Evolutionary conservation across 2,797 vertebrate species (phyloP).

Genomic region (Pteronotus mesoamericanus): DNA sequence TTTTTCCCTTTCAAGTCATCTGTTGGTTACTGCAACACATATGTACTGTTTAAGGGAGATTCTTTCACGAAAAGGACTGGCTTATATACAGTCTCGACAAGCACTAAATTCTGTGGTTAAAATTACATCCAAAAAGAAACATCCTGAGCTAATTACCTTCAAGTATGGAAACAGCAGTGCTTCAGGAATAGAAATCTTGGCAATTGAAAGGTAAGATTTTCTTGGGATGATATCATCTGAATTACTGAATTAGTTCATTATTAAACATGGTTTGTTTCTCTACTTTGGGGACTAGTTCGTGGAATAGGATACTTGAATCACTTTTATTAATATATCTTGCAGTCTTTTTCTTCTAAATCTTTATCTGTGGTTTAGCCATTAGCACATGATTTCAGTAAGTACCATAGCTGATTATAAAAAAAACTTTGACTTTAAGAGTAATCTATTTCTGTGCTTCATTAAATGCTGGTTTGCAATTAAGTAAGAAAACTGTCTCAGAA

Average conservation of each 20-base stretch:
- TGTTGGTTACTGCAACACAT: constrained; percentile 95
- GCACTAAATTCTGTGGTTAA: constrained; percentile 97
- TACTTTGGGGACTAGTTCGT: not conserved
- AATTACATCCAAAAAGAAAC: constrained; percentile 99
- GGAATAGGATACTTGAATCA: not conserved
- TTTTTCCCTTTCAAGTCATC: constrained; percentile 85
- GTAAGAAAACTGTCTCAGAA: constrained; percentile 12
- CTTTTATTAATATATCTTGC: not conserved
- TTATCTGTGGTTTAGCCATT: not conserved
- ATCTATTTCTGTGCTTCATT: not conserved
- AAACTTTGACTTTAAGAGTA: constrained; percentile 1
- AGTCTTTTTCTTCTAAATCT: not conserved
- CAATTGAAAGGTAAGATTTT: constrained; percentile 93
- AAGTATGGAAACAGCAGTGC: constrained; percentile 97
- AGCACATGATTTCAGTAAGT: constrained; percentile 1
- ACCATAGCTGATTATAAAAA: not conserved
- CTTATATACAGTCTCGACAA: constrained; percentile 98
- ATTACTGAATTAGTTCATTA: constrained; percentile 7
- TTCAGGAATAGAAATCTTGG: constrained; percentile 94
- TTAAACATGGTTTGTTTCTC: constrained; percentile 7
- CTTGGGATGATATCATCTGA: not conserved
- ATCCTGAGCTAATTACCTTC: constrained; percentile 98
- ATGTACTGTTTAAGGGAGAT: constrained; percentile 99
- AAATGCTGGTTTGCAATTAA: not conserved
- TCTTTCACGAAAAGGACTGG: constrained; percentile 92